These are phyloP conservation scores for Heliconius hermathena DNA, from an alignment of 1,140 invertebrate genomes.

Conservation along the genomic window DNA sequence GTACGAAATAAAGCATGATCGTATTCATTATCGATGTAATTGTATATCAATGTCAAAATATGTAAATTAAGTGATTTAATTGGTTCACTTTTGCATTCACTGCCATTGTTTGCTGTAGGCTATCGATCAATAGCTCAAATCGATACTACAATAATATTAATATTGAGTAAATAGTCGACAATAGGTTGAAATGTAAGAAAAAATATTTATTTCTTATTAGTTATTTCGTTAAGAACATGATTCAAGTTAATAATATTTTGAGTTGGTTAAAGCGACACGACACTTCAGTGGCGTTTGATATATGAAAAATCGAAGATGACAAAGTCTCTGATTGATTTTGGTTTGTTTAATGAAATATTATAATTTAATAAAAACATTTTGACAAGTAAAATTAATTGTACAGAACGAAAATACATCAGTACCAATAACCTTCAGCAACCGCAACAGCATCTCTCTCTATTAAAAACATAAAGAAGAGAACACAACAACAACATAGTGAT, in stretches of 20 bases:
- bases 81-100: constrained; percentile 35
- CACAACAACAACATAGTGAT: not conserved
- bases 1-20: constrained; percentile 19
- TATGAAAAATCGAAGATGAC: no score
- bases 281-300: no score
- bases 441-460: not conserved
- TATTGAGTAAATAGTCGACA: constrained; percentile 23
- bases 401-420: no score
- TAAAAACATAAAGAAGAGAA: not conserved
- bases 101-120: constrained; percentile 26
- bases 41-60: constrained; percentile 39
- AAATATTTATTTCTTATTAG: no score
- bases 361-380: no score
- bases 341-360: no score
- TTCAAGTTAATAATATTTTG: no score
- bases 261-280: no score
- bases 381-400: no score
- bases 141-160: not conserved
- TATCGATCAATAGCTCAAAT: constrained; percentile 34
- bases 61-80: constrained; percentile 43
- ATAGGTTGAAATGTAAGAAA: not conserved
- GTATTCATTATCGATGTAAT: constrained; percentile 29
- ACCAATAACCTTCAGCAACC: no score
- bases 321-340: no score
- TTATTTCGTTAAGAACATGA: no score